These are phyloP conservation scores for Poecilus cupreus DNA, from an alignment of 2,888 invertebrate genomes.

Conservation along the genomic window DNA sequence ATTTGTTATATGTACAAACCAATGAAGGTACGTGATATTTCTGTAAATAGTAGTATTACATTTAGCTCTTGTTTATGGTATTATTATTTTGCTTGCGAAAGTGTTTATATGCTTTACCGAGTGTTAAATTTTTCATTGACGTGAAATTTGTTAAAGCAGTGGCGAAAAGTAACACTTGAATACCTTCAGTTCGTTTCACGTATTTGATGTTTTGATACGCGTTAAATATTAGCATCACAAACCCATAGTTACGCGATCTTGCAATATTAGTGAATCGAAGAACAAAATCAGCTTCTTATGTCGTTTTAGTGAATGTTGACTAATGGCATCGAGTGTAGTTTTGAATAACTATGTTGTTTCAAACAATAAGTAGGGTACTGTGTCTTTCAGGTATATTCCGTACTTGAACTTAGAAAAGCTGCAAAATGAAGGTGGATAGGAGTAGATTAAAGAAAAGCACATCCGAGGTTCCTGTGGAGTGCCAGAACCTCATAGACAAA, in stretches of 20 bases:
- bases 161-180: constrained; percentile 15
- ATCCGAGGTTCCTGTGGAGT: constrained; percentile 87
- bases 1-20: constrained; percentile 29
- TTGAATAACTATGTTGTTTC: neutral
- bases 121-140: constrained; percentile 35
- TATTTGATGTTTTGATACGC: neutral
- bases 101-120: constrained; percentile 22
- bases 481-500: constrained; percentile 84
- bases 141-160: constrained; percentile 27
- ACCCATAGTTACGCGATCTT: neutral
- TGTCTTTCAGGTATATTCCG: constrained; percentile 42
- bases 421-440: constrained; percentile 87
- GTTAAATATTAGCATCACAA: neutral
- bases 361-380: constrained; percentile 16
- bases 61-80: neutral
- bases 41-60: neutral
- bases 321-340: constrained; percentile 12
- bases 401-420: constrained; percentile 36
- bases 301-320: neutral
- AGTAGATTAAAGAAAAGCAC: constrained; percentile 88
- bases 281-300: neutral
- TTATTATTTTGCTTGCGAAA: neutral
- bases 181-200: neutral
- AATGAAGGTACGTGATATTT: constrained; percentile 46
- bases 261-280: neutral